Evolutionary conservation across 2,888 invertebrate species (phyloP).

Genomic region (Ptychoptera albimana): DNA sequence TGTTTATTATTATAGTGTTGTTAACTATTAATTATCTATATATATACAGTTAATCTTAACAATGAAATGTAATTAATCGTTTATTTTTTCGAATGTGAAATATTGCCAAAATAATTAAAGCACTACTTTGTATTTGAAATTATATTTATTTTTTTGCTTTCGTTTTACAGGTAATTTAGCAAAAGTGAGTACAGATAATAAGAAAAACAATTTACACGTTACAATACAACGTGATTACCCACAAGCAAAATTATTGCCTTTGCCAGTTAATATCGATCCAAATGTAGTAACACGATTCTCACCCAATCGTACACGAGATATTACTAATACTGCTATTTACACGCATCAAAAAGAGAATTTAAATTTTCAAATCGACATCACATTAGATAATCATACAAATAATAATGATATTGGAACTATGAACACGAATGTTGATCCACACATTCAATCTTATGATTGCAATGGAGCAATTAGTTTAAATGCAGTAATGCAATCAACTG

Average conservation of each 20-base stretch:
- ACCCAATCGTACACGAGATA: slow-evolving; percentile 44
- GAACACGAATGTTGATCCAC: slow-evolving; percentile 29
- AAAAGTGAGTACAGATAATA: too few relatives aligned
- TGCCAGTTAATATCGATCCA: slow-evolving; percentile 48
- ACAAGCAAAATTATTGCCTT: slow-evolving; percentile 34
- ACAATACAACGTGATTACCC: slow-evolving; percentile 32
- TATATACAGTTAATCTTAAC: too few relatives aligned
- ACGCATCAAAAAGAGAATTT: slow-evolving; percentile 23
- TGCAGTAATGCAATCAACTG: slow-evolving; percentile 59
- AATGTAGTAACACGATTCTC: slow-evolving; percentile 48
- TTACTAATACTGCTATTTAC: slow-evolving; percentile 41
- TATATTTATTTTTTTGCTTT: too few relatives aligned
- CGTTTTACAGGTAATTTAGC: too few relatives aligned
- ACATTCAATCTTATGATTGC: slow-evolving; percentile 51
- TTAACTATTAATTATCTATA: too few relatives aligned
- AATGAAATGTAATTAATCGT: too few relatives aligned
- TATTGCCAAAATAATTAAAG: too few relatives aligned
- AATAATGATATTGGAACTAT: slow-evolving; percentile 6
- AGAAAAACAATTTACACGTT: too few relatives aligned
- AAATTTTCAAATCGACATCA: slow-evolving; percentile 18
- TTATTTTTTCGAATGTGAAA: too few relatives aligned
- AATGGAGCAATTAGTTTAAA: slow-evolving; percentile 47
- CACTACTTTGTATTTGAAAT: too few relatives aligned
- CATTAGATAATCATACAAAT: slow-evolving; percentile 15
- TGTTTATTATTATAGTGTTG: too few relatives aligned